Conservation (phyloP, 2,888 invertebrate species). For the Scrobipalpa atriplicella region DNA sequence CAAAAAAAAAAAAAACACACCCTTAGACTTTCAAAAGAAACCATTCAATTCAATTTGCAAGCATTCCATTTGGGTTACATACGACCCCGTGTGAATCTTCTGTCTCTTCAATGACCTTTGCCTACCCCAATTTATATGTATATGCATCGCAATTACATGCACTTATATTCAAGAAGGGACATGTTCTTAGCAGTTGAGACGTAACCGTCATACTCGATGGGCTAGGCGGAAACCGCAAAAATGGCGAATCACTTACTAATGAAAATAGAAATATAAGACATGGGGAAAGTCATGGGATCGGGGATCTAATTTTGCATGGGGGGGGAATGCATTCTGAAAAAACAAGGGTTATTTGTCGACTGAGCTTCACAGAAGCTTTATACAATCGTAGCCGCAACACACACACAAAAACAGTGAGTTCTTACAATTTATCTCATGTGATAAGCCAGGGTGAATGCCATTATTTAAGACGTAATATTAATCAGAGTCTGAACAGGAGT, state of each 20-base stretch:
- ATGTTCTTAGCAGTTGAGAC: constrained; percentile 66
- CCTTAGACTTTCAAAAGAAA: constrained; percentile 19
- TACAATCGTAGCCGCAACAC: constrained; percentile 1
- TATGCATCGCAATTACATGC: constrained; percentile 42
- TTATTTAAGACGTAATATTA: constrained; percentile 34
- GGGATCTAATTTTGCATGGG: constrained; percentile 39
- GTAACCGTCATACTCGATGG: constrained; percentile 78
- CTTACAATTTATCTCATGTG: constrained; percentile 29
- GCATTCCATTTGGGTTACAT: constrained; percentile 46
- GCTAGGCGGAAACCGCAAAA: constrained; percentile 80
- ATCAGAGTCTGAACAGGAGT: constrained; percentile 34
- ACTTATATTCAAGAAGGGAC: constrained; percentile 54
- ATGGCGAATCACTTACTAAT: constrained; percentile 71
- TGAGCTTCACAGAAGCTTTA: constrained; percentile 31
- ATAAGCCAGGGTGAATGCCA: constrained; percentile 47
- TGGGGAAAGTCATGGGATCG: constrained; percentile 46
- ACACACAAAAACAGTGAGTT: not conserved
- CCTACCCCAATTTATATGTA: constrained; percentile 43
- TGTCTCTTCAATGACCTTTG: constrained; percentile 40
- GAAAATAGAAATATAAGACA: constrained; percentile 55
- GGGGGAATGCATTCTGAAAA: constrained; percentile 32
- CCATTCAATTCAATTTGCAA: constrained; percentile 21
- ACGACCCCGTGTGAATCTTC: constrained; percentile 60
- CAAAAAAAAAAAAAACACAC: constrained; percentile 62
- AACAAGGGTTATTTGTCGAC: constrained; percentile 23